Conservation (phyloP, 2,113 vertebrate genomes). For the Suricata suricatta region DNA sequence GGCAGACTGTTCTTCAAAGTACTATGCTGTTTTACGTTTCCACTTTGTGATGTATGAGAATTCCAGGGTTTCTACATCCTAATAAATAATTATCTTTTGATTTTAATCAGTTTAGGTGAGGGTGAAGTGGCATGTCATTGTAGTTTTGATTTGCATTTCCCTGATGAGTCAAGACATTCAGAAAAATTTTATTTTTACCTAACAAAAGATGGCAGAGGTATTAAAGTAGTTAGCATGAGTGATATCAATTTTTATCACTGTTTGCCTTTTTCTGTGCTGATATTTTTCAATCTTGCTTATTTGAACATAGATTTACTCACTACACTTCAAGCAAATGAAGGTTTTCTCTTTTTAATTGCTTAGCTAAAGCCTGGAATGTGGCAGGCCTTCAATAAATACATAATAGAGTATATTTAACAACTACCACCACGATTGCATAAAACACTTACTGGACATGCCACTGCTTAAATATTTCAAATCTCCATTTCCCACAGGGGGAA, state of each 20-base stretch:
- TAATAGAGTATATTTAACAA: background rate
- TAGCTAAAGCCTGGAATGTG: background rate
- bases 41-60: background rate
- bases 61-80: background rate
- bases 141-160: conserved; percentile 17
- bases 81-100: background rate
- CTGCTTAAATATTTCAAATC: background rate
- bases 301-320: background rate
- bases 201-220: background rate
- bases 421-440: background rate
- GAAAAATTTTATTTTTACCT: background rate
- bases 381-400: background rate
- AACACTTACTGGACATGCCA: background rate
- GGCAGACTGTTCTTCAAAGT: background rate
- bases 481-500: background rate
- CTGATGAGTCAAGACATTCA: background rate
- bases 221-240: background rate
- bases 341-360: background rate
- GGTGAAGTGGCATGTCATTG: background rate
- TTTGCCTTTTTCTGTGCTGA: background rate
- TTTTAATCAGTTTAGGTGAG: background rate
- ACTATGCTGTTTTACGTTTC: background rate
- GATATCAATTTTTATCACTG: background rate
- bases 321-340: background rate
- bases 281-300: background rate